Conservation (phyloP, 2,113 vertebrate species). For the Hippoglossus stenolepis region DNA sequence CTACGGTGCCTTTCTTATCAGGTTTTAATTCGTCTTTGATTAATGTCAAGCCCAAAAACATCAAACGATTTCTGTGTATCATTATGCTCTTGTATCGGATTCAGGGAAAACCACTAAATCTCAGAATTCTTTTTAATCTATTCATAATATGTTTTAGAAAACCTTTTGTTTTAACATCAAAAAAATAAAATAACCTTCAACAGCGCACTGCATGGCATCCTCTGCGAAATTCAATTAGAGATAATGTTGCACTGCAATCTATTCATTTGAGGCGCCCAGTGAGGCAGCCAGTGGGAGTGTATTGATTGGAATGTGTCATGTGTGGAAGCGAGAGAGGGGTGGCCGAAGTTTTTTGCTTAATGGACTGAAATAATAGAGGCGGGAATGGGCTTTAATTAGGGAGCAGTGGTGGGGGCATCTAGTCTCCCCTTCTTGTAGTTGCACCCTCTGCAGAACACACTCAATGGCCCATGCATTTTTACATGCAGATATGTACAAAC, state of each 20-base stretch:
- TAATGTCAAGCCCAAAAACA: neutral
- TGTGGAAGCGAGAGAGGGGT: constrained; percentile 86
- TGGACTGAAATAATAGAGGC: constrained; percentile 95
- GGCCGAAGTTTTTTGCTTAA: constrained; percentile 91
- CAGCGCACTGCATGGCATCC: constrained; percentile 48
- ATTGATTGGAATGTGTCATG: constrained; percentile 93
- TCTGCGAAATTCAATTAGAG: constrained; percentile 89
- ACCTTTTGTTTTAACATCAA: constrained; percentile 37
- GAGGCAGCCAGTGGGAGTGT: constrained; percentile 88
- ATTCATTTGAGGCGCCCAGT: constrained; percentile 86
- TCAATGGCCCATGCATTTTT: constrained; percentile 41
- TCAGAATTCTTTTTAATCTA: neutral
- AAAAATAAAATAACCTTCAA: constrained; percentile 24
- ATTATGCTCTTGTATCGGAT: neutral
- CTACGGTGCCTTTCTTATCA: neutral
- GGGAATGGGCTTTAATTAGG: constrained; percentile 94
- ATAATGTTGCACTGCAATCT: constrained; percentile 87
- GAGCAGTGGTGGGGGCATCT: constrained; percentile 86
- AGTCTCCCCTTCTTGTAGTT: constrained; percentile 80
- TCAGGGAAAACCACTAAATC: neutral
- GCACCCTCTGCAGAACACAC: constrained; percentile 63
- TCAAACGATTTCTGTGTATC: neutral
- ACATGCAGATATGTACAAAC: constrained; percentile 23
- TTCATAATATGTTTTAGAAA: neutral
- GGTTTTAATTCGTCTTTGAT: neutral